These are phyloP conservation scores for Autographa pulchrina DNA, from an alignment of 2,888 invertebrate species.

Conservation along the genomic window DNA sequence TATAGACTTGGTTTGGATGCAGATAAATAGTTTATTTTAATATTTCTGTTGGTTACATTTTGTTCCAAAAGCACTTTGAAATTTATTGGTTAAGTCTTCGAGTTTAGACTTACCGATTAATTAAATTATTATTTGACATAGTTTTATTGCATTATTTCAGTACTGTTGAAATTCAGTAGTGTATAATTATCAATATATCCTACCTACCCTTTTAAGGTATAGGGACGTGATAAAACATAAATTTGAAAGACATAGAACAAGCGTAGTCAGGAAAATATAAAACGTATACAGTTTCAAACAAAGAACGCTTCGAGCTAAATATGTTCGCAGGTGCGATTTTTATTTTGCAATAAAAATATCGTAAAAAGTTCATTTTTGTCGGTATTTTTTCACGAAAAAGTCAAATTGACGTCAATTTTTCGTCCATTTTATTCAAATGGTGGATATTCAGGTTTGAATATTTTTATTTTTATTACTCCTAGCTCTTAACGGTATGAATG, in stretches of 20 bases:
- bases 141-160: no score
- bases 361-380: constrained; percentile 43
- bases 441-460: background rate
- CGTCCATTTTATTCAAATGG: constrained; percentile 5
- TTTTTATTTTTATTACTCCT: background rate
- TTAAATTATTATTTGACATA: no score
- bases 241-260: background rate
- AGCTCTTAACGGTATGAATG: background rate
- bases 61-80: no score
- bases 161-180: no score
- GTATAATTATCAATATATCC: no score
- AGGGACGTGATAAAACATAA: background rate
- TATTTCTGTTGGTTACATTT: no score
- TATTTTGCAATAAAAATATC: constrained; percentile 49
- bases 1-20: no score
- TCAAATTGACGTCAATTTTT: constrained; percentile 28
- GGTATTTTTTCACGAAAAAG: constrained; percentile 30
- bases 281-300: constrained; percentile 17
- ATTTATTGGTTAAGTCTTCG: no score
- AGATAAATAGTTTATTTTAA: no score
- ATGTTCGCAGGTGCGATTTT: constrained; percentile 55
- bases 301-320: constrained; percentile 29
- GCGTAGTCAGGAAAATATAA: background rate
- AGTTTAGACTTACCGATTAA: no score
- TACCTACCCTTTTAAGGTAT: background rate